Base-by-base conservation (phyloP, 2,888 invertebrate species). In the Petrolisthes cinctipes region DNA sequence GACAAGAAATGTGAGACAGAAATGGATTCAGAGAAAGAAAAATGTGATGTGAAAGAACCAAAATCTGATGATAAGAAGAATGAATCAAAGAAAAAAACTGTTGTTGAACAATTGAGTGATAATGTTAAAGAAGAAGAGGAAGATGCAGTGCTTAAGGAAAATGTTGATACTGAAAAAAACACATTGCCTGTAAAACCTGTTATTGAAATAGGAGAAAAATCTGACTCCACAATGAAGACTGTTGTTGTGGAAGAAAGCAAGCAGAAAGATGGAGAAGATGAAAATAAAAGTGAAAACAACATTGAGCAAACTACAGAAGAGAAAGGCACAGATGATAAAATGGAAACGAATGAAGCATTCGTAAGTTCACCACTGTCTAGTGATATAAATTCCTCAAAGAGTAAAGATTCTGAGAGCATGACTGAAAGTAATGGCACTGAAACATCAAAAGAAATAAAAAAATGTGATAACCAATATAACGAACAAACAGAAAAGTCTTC, bases 181-280 rank as follows among this genome's bases (percentile, higher is more conserved):
- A 20, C 37, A 37, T 37, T 37, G 37, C 37, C 37, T 37, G 37
- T 37, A 37, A 37, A 37, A 37, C 37, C 37, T 37, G 37, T 37
- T 37, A 37, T 37, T 37, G 37, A 37, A 37, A 37, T 37, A 1
- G 37, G 37, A 37, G 37, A 37, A 37, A 37, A 37, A 37, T 37
- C 37, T 37, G 2, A 37, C 0, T 37, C 37, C 37, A 37, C 37
- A 37, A 37, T 37, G 37, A 37, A 37, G 37, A 37, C 37, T 37
- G 37, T 37, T n/a, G n/a, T n/a, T 76, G 11, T n/a, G 9, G 6
- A 81, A 81, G 17, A 57, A 81, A 79, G 54, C 51, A 81, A 37
- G 37, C 23, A 81, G 37, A 81, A 61, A 17, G 23, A 11, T 9
- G 37, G 57, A 23, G 75, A 83, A 6, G 54, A 17, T 56, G 56